These are phyloP conservation scores for Pristis pectinata DNA, from an alignment of 2,797 vertebrate species.

Conservation along the genomic window DNA sequence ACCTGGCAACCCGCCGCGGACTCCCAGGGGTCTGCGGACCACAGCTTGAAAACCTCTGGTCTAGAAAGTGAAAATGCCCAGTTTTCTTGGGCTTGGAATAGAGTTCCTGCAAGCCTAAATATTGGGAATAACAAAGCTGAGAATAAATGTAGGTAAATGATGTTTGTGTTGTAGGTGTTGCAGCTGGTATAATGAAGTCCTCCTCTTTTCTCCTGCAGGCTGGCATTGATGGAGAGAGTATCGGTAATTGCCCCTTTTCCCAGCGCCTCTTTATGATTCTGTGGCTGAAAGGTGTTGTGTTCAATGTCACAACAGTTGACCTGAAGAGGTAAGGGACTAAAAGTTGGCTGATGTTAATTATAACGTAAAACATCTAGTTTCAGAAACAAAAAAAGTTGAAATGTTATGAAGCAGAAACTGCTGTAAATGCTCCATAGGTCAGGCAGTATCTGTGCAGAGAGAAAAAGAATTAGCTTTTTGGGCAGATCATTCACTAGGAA, in stretches of 20 bases:
- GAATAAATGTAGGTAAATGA: neutral
- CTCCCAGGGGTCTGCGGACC: no score
- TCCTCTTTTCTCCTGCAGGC: constrained; percentile 60
- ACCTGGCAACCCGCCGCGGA: no score
- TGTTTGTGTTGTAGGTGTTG: neutral
- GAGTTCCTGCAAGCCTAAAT: neutral
- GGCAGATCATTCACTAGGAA: no score
- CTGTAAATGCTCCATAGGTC: neutral
- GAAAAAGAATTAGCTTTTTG: no score
- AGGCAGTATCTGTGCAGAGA: no score
- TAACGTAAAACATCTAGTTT: no score
- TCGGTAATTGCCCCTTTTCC: constrained; percentile 96
- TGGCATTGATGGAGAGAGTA: constrained; percentile 90
- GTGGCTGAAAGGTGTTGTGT: constrained; percentile 98
- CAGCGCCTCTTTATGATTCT: constrained; percentile 99
- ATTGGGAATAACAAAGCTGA: neutral
- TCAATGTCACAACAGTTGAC: constrained; percentile 97
- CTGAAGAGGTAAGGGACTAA: constrained; percentile 74
- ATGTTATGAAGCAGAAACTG: no score
- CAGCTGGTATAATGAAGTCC: neutral
- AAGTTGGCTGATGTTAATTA: neutral
- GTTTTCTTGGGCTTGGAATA: neutral
- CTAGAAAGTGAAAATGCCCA: neutral
- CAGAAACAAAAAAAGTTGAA: no score
- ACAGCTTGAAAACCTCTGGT: no score